Conservation (phyloP, 2,797 vertebrate species). For the Enteromius mattozi region DNA sequence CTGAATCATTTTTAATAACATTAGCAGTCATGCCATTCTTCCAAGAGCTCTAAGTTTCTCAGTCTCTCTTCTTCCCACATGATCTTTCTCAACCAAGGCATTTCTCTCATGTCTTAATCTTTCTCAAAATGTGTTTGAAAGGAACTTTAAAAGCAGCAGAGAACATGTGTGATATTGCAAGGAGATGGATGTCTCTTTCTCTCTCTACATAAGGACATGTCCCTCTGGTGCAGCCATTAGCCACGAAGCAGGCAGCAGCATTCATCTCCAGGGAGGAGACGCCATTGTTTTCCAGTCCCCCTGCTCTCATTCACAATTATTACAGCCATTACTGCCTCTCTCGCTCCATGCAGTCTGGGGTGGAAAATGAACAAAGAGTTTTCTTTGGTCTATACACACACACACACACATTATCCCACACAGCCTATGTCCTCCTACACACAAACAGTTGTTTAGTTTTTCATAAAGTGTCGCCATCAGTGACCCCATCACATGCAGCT, state of each 20-base stretch:
- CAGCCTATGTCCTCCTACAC: slow-evolving; percentile 17
- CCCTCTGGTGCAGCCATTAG: slow-evolving; percentile 45
- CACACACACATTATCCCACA: neutral
- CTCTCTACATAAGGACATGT: slow-evolving; percentile 29
- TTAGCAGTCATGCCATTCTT: slow-evolving; percentile 21
- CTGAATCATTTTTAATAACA: slow-evolving; percentile 23
- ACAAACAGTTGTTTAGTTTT: slow-evolving; percentile 37
- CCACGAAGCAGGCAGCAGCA: slow-evolving; percentile 44
- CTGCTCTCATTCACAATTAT: slow-evolving; percentile 51
- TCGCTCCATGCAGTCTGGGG: slow-evolving; percentile 44
- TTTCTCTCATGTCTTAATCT: neutral
- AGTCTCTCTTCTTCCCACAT: neutral
- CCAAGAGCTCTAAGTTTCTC: neutral
- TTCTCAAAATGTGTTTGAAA: neutral
- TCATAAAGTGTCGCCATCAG: slow-evolving; percentile 5
- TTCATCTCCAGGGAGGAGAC: slow-evolving; percentile 45
- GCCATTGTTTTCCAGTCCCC: slow-evolving; percentile 47
- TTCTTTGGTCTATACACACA: neutral
- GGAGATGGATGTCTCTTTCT: slow-evolving; percentile 31
- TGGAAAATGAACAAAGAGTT: slow-evolving; percentile 40
- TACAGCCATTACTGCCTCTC: slow-evolving; percentile 54
- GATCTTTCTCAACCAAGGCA: neutral
- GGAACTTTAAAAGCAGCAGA: neutral
- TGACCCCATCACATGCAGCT: slow-evolving; percentile 13
- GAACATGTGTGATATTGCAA: neutral